Percentiles rank a stretch among this genome's conserved stretches.
Evolutionary conservation across 2,888 invertebrate genomes (phyloP).

Genomic region (Amphimallon solstitiale): DNA sequence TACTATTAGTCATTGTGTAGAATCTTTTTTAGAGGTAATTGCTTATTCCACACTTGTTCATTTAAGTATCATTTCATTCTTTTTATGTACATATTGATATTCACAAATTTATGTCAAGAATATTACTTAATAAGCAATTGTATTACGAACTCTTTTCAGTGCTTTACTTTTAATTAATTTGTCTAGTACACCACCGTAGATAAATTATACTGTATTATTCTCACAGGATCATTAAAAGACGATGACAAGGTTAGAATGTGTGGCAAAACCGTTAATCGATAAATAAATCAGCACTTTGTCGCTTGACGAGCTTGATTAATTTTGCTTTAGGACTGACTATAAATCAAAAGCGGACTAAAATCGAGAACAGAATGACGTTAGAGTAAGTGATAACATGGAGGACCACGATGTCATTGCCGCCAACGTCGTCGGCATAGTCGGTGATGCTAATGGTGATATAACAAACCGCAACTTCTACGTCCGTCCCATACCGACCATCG

Average conservation of each 20-base stretch:
- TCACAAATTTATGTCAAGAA: too few relatives aligned
- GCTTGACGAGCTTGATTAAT: conserved; percentile 35
- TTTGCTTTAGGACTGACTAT: conserved; percentile 26
- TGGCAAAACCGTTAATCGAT: conserved; percentile 22
- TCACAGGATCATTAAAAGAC: conserved; percentile 18
- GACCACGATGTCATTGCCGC: background rate
- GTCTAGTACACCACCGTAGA: background rate
- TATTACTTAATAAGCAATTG: too few relatives aligned
- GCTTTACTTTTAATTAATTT: too few relatives aligned
- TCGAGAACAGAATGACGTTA: conserved; percentile 14
- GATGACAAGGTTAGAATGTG: conserved; percentile 26
- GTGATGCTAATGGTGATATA: conserved; percentile 52
- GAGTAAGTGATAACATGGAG: background rate
- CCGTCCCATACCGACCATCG: conserved; percentile 7
- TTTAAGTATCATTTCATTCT: too few relatives aligned
- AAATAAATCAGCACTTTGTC: conserved; percentile 35
- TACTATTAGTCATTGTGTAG: too few relatives aligned
- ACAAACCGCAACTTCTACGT: conserved; percentile 45
- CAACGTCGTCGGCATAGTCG: conserved; percentile 1
- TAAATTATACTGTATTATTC: conserved; percentile 21
- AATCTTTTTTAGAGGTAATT: too few relatives aligned
- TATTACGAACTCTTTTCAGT: too few relatives aligned
- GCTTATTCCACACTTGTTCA: too few relatives aligned
- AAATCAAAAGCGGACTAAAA: conserved; percentile 28
- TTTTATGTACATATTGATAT: too few relatives aligned